These are phyloP conservation scores for Craterocephalus amniculus DNA, from an alignment of 2,797 vertebrate species.

Conservation along the genomic window DNA sequence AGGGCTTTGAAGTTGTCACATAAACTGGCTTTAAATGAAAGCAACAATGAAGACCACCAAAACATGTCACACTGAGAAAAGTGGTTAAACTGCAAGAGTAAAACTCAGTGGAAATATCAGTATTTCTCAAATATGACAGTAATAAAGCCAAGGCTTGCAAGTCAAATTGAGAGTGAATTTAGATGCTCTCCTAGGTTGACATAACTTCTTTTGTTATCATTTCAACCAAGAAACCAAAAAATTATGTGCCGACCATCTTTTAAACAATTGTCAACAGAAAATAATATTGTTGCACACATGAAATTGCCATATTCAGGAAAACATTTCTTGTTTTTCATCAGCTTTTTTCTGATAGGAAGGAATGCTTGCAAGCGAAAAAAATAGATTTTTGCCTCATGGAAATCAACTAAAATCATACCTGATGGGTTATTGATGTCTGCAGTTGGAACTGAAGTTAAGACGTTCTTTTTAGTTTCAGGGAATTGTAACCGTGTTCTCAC, in stretches of 20 bases:
- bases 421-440: background rate
- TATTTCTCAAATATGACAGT: slow-evolving; percentile 3
- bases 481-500: background rate
- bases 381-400: background rate
- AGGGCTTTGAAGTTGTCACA: background rate
- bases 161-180: slow-evolving; percentile 10
- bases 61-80: background rate
- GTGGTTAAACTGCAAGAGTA: background rate
- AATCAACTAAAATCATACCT: background rate
- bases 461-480: background rate
- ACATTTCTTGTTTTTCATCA: background rate
- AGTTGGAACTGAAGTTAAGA: background rate
- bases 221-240: slow-evolving; percentile 39
- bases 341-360: slow-evolving; percentile 9
- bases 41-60: background rate
- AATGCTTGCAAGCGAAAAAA: background rate
- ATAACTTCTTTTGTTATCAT: slow-evolving; percentile 35
- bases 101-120: background rate
- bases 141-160: slow-evolving; percentile 7
- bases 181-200: slow-evolving; percentile 23
- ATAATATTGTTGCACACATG: slow-evolving; percentile 3
- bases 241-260: slow-evolving; percentile 27
- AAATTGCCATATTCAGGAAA: slow-evolving; percentile 14
- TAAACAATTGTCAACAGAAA: slow-evolving; percentile 14
- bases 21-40: slow-evolving; percentile 4